Conservation (phyloP, 2,888 invertebrate species). For the Cartodere bifasciata region DNA sequence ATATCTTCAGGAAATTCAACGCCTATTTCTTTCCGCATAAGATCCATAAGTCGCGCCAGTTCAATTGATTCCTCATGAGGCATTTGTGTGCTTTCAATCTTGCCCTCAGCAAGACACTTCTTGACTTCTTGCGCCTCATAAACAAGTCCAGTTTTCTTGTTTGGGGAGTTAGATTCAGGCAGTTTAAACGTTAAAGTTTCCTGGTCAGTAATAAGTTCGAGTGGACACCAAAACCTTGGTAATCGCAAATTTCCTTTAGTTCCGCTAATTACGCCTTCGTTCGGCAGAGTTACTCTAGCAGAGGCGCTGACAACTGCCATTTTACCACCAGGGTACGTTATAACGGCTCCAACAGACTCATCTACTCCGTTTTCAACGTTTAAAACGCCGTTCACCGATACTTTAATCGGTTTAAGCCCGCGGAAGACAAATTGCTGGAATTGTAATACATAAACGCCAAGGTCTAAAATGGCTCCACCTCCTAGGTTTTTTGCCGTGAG, state of each 20-base stretch:
- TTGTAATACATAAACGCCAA: slow-evolving; percentile 68
- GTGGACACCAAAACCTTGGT: slow-evolving; percentile 62
- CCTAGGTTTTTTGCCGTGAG: slow-evolving; percentile 46
- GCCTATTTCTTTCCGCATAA: slow-evolving; percentile 41
- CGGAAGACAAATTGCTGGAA: slow-evolving; percentile 55
- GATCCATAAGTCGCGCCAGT: slow-evolving; percentile 59
- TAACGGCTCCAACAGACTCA: slow-evolving; percentile 48
- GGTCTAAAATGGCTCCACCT: slow-evolving; percentile 62
- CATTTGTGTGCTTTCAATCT: slow-evolving; percentile 56
- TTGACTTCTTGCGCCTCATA: slow-evolving; percentile 71
- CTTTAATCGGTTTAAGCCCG: slow-evolving; percentile 51
- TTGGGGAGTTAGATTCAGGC: slow-evolving; percentile 45
- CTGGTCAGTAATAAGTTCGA: slow-evolving; percentile 51
- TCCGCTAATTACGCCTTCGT: slow-evolving; percentile 53
- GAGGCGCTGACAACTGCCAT: slow-evolving; percentile 52
- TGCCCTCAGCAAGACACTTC: slow-evolving; percentile 53
- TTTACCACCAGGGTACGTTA: slow-evolving; percentile 49
- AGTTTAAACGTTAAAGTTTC: slow-evolving; percentile 44
- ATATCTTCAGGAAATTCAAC: slow-evolving; percentile 22
- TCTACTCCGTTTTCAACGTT: slow-evolving; percentile 66
- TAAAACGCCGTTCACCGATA: slow-evolving; percentile 55
- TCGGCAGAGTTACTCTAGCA: slow-evolving; percentile 42
- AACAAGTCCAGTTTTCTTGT: slow-evolving; percentile 59
- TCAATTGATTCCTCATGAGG: slow-evolving; percentile 54
- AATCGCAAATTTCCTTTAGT: slow-evolving; percentile 55